phyloP scores from a whole-genome alignment of 2,113 vertebrate genomes.

The Grammomys dolichurus region DNA sequence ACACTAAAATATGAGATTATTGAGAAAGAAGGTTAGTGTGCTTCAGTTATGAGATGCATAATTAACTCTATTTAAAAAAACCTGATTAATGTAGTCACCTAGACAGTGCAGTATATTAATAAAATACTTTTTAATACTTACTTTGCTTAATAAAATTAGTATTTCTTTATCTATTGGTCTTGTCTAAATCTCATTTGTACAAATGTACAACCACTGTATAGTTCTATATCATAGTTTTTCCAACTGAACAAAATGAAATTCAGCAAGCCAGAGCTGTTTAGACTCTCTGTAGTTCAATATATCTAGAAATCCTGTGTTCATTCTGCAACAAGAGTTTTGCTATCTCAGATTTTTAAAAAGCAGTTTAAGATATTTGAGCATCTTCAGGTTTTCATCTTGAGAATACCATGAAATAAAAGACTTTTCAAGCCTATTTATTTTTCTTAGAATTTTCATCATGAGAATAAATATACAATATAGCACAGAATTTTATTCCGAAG shows the following conservation, averaged over 20 bases:
- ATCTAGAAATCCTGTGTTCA: neutral
- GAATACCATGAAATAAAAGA: conserved; percentile 61
- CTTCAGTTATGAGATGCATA: conserved; percentile 53
- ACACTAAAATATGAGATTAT: conserved; percentile 78
- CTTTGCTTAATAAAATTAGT: conserved; percentile 35
- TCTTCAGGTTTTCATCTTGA: conserved; percentile 52
- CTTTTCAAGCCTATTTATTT: conserved; percentile 58
- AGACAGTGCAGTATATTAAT: neutral
- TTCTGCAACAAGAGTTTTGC: neutral
- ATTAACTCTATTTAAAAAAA: conserved; percentile 61
- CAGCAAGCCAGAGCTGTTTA: neutral
- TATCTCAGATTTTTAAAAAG: neutral
- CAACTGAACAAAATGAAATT: neutral
- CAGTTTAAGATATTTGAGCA: conserved; percentile 51
- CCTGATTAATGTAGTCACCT: conserved; percentile 1
- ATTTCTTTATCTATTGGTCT: conserved; percentile 7
- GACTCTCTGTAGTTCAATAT: neutral
- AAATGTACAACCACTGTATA: neutral
- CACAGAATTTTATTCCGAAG: neutral
- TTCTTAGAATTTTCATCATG: conserved; percentile 45
- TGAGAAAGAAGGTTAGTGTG: conserved; percentile 45
- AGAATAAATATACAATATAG: conserved; percentile 56
- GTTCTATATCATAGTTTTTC: neutral
- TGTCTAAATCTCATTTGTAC: conserved; percentile 31
- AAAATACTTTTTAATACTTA: conserved; percentile 38